Evolutionary conservation across 2,888 invertebrate species (phyloP), one percentile per base, ranked within the genome.

Genomic region (Athetis lepigone): DNA sequence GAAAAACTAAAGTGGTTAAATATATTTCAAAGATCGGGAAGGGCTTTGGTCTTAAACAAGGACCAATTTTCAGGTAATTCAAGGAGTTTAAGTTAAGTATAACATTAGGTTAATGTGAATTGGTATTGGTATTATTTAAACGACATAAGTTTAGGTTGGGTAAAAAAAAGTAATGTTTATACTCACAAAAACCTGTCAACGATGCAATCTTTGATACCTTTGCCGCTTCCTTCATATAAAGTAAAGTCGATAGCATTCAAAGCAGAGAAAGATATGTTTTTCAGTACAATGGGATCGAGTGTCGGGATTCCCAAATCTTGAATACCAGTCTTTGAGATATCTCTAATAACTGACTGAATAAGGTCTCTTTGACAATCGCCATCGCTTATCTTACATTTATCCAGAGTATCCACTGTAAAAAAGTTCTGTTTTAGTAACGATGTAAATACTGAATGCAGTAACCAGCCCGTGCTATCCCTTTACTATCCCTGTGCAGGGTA

Each of bases 241-340:
- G 80, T 82, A 0, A 88, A 2, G 11, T 85, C 79, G 2, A 85
- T 18, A 5, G 80, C 16, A 50, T 85, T 75, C 1, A 79, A 36
- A 2, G 88, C 11, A 0, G 78, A 61, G 0, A 85, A 27, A 0
- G 75, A 29, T 0, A 84, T 51, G 54, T 87, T 74, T 18, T 73
- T 65, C 0, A 91, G 2, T 1, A 23, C 39, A 1, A 86, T 25
- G 6, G 91, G 91, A 56, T 91, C 91, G 1, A 88, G 42, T 1
- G 77, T 56, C 3, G 84, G 83, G 36, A 90, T 82, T 0, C 70
- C 69, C 0, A 84, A 42, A 45, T 89, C 86, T 7, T 82, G 78
- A 5, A 85, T 64, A 6, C 91, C 91, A 0, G 60, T 65, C 45
- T 80, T 75, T 2, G 80, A 69, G 1, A 81, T 58, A 6, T 80